Evolutionary conservation across 2,797 vertebrate species (phyloP), one percentile per base, ranked within the genome.

Genomic region (Helostoma temminkii): DNA sequence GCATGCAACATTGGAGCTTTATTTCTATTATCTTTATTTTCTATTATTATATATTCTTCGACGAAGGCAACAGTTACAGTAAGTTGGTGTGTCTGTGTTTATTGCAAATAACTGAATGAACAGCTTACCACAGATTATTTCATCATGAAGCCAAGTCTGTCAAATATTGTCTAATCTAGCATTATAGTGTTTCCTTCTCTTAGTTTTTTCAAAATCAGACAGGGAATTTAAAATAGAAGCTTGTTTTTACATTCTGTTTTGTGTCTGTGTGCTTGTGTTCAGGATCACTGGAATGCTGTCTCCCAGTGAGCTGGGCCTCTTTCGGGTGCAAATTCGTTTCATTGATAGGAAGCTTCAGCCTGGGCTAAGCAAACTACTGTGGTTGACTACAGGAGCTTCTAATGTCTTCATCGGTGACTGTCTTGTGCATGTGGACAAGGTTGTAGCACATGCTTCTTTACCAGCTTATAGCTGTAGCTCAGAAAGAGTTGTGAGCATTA

Each of bases 281-380:
- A 98, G 96, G 85, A 94, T 97, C 68, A 90, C 96, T 43, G 81
- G 57, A 41, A 89, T 90, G 69, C 91, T 97, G 58, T 94, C 95
- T 36, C 43, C 85, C 1, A 93, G 94, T 0, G 95, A 96, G 81
- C 75, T 93, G 60, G 91, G 91, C 54, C 88, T 97, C 26, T 97
- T 98, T 85, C 88, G 87, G 60, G 95, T 96, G 49, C 89, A 83
- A 2, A 93, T 97, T 64, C 82, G 77, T 3, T 90, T 92, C 71
- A 81, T 97, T 26, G 94, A 97, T 78, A 94, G 92, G 82, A 96
- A 95, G 91, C 90, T 97, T 68, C 90, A 95, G 43, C 95, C 94
- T 0, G 95, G 96, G 15, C 85, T 97, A 53, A 94, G 94, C 72
- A 96, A 94, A 73, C 83, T 96, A 30, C 77, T 81, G 18, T 98